These are phyloP conservation scores for Cyanoderma ruficeps DNA, from an alignment of 2,113 vertebrate species.

Conservation along the genomic window DNA sequence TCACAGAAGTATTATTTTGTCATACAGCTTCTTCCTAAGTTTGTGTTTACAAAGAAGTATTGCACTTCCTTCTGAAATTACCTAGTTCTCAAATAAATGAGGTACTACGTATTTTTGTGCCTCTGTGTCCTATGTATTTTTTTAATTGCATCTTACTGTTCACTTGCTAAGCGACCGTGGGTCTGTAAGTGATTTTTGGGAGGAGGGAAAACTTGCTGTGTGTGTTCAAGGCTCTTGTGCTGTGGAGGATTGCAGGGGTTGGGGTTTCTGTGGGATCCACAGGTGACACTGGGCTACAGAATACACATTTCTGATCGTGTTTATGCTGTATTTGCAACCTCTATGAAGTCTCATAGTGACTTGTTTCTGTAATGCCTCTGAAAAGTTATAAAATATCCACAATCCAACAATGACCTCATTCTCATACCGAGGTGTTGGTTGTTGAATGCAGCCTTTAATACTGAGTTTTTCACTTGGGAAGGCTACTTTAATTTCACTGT, in stretches of 20 bases:
- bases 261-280: not conserved
- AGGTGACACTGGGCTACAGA: not conserved
- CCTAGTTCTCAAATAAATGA: not conserved
- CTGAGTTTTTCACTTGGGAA: conserved; percentile 57
- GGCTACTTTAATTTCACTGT: conserved; percentile 62
- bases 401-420: conserved; percentile 67
- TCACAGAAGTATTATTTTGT: not conserved
- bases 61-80: not conserved
- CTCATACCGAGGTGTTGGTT: conserved; percentile 67
- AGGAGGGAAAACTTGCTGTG: not conserved
- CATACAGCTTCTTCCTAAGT: not conserved
- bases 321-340: not conserved
- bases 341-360: conserved; percentile 38
- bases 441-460: conserved; percentile 74
- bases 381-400: conserved; percentile 62
- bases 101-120: not conserved
- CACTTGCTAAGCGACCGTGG: rapidly evolving
- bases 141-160: not conserved
- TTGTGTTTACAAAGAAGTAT: not conserved
- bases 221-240: not conserved
- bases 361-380: conserved; percentile 60
- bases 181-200: not conserved
- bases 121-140: not conserved
- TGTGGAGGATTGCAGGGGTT: not conserved
- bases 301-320: not conserved